Base-by-base conservation (phyloP, 1,140 invertebrate species). In the Drosophila bipectinata region DNA sequence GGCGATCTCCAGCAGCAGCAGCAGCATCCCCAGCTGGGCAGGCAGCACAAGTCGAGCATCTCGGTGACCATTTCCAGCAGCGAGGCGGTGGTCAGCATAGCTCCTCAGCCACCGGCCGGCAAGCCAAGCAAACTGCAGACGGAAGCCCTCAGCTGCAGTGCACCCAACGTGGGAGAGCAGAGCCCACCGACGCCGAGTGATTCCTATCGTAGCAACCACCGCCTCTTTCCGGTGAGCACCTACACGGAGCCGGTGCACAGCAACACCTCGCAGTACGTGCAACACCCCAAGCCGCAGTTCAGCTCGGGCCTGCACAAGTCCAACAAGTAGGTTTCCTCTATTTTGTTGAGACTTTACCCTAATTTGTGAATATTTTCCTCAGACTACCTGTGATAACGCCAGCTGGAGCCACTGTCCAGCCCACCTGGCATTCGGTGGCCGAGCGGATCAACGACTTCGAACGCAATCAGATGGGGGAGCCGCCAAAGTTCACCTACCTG, bases 361-460 rank as follows among this genome's bases (percentile, higher is more conserved):
- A 37, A 37, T 37, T 37, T 12, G 3, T 10, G 0, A 37, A 4
- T 69, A 7, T 7, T 21, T 44, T 41, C 12, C 7, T 1, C 4
- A 90, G 87, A 79, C 59, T 88, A 62, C 83, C 83, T 89, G 84
- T 89, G 82, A 87, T 87, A 89, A 83, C 83, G 52, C 83, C 84
- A 45, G 82, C 73, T 49, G 83, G 79, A 5, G 72, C 83, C 12
- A 72, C 90, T 5, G 90, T 91, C 1, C 90, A 91, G 60, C 88
- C 90, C 24, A 90, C 79, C 58, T 92, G 90, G 91, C 91, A 92
- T 37, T 95, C 95, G 1, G 96, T 97, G 5, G 95, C 96, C 8
- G 96, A 96, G 77, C 91, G 96, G 56, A 96, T 97, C 57, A 95
- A 93, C 75, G 95, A 96, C 84, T 92, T 97, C 10, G 96, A 97